Evolutionary conservation across 1,140 invertebrate genomes (phyloP).

Genomic region (Alviniconcha marisindica): DNA sequence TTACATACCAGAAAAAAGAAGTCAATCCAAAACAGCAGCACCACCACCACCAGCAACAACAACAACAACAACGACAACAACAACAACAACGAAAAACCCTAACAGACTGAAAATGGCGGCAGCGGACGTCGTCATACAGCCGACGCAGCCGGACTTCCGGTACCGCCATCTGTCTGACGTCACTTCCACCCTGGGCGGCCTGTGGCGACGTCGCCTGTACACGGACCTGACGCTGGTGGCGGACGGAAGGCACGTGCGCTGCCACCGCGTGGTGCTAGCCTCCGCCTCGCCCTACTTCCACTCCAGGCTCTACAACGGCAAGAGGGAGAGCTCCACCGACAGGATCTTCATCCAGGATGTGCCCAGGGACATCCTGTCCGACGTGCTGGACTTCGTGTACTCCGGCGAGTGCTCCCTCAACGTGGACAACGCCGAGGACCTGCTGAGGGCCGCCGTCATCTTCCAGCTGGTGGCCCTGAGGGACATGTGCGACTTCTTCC

Average conservation of each 20-base stretch:
- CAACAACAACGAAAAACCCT: background rate
- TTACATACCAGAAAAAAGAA: no score
- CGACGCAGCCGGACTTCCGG: constrained; percentile 29
- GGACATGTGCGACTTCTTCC: constrained; percentile 89
- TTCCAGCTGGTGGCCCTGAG: constrained; percentile 89
- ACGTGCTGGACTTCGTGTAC: constrained; percentile 59
- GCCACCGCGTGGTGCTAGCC: constrained; percentile 58
- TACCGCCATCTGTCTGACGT: constrained; percentile 43
- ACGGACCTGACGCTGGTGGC: constrained; percentile 57
- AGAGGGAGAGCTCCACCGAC: constrained; percentile 49
- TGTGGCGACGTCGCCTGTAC: constrained; percentile 45
- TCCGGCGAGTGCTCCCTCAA: constrained; percentile 43
- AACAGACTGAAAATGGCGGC: background rate
- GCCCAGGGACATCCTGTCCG: constrained; percentile 37
- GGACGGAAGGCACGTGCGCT: constrained; percentile 50
- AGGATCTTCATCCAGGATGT: constrained; percentile 48
- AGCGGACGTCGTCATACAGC: background rate
- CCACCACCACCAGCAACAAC: background rate
- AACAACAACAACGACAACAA: background rate
- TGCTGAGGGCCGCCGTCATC: constrained; percentile 88
- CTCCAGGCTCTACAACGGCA: constrained; percentile 57
- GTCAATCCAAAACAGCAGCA: background rate
- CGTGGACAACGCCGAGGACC: constrained; percentile 83
- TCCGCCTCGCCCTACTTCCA: constrained; percentile 63
- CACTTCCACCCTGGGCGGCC: constrained; percentile 18